Base-by-base conservation (phyloP, 1,140 invertebrate genomes). In the Heliconius hermathena region DNA sequence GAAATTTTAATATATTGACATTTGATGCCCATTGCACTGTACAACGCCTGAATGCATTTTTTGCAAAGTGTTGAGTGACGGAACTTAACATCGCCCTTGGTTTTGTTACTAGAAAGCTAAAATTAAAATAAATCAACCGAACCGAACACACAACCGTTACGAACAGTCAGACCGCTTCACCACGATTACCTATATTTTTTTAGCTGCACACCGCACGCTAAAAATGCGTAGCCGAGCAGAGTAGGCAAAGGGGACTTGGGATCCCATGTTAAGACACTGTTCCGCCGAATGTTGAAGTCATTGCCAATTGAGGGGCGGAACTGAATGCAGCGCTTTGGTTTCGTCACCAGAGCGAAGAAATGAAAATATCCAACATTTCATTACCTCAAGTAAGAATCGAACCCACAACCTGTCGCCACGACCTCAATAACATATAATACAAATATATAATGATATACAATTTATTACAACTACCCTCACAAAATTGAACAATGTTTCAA, bases 401-500 rank as follows among this genome's bases (percentile, higher is more conserved):
- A 66, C 60, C 9, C 26, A 66, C n/a, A 66, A 29, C 9, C 60
- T 22, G 8, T 66, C 57, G 16, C 49, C 49, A 52, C 18, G 49
- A 18, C 18, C 16, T 18, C 18, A 20, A 20, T 46, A 13, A 46
- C 9, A 13, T 26, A 1, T 26, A 26, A 1, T 20, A 52, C 18
- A 52, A 20, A 26, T 26, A 66, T 29, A 66, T 66, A 66, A 26
- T 26, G 22, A 66, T 66, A 29, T 29, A 66, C 26, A 66, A 66
- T 66, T 66, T 66, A 66, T 66, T 26, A 66, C 9, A 9, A 66
- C 60, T 29, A 66, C 26, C 60, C 60, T 29, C 26, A 26, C 26
- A 66, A 66, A 66, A 26, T 29, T 66, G 11, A 26, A 66, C 60
- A 66, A 66, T 29, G 60, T 66, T 66, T 29, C 60, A 66, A 66